Evolutionary conservation across 2,113 vertebrate species (phyloP), one percentile per base, ranked within the genome.

Genomic region (Pantherophis guttatus): DNA sequence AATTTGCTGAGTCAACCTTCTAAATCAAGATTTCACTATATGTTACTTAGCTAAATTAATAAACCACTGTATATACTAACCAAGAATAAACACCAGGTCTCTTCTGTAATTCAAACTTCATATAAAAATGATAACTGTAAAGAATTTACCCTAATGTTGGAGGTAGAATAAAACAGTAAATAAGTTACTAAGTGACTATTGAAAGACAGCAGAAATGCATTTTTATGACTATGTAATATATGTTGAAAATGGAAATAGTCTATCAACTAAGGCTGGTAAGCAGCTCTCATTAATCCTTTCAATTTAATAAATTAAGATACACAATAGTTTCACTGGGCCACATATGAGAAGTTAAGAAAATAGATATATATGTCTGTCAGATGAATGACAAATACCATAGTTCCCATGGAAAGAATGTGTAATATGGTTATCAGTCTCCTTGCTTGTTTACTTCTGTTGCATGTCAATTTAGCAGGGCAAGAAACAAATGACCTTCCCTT

Each of bases 301-400:
- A 2, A n/a, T 87, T 92, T 88, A 93, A 93, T 1, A 94, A 94
- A 39, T 81, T 59, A 93, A 94, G 17, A 24, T 93, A 1, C 81
- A 19, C 8, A 93, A 5, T 86, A 12, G 5, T 93, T 94, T 90
- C 26, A 92, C 29, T 59, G 2, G 54, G 7, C n/a, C 52, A 52
- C 21, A 91, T 33, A 62, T 3, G 91, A 91, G 52, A 92, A 95
- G 19, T 2, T 87, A 92, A 94, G 8, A 87, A 89, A 92, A 92
- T 85, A 52, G 10, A 89, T 89, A 62, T 44, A 90, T 62, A 75
- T 86, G 17, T 57, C 54, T 90, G 62, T 48, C 33, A 86, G 52
- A 90, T 39, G 19, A 13, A 44, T 33, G 29, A 86, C 12, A 90
- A 93, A 58, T 54, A 15, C 54, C 13, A 50, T 13, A 90, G 53